Evolutionary conservation across 2,113 vertebrate species (phyloP).

Genomic region (cattle (Bos taurus)): ARS-UCD2.0 NC_037330.1:115736501-115737000

Average conservation of each 20-base stretch:
- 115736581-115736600: background rate
- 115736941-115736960: too few species aligned
- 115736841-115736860: too few species aligned
- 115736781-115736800: background rate
- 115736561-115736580: background rate
- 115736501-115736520: accelerated
- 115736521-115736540: accelerated
- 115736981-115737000: background rate
- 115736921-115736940: accelerated
- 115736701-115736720: background rate
- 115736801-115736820: background rate
- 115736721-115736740: too few species aligned
- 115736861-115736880: background rate
- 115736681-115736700: background rate
- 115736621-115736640: accelerated
- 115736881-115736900: too few species aligned
- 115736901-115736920: background rate
- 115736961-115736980: too few species aligned
- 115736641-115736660: background rate
- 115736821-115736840: background rate
- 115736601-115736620: too few species aligned
- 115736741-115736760: background rate
- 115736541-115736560: accelerated
- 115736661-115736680: background rate
- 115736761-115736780: too few species aligned